Conservation (phyloP, 2,113 vertebrate genomes). For the Ailurus styani region DNA sequence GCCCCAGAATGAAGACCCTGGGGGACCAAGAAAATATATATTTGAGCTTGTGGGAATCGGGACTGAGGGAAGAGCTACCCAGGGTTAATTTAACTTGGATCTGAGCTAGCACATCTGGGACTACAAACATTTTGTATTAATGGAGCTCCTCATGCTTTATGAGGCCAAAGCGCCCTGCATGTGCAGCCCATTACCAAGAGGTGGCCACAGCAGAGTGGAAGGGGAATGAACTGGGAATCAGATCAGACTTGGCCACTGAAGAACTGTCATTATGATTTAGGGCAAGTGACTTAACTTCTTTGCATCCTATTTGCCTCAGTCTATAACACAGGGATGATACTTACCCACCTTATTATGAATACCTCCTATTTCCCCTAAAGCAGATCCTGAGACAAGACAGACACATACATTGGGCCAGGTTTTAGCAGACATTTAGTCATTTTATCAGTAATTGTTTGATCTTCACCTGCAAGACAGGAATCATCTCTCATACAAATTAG, state of each 20-base stretch:
- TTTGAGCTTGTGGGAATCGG: background rate
- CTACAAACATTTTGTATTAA: slow-evolving; percentile 39
- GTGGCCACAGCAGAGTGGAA: rapidly evolving
- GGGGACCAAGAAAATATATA: slow-evolving; percentile 42
- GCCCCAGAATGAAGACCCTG: background rate
- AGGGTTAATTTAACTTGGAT: slow-evolving; percentile 1
- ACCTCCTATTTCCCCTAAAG: background rate
- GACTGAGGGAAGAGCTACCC: background rate
- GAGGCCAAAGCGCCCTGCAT: background rate
- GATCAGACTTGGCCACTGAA: background rate
- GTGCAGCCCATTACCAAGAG: background rate
- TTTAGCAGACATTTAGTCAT: background rate
- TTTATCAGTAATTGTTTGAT: background rate
- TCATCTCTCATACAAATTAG: background rate
- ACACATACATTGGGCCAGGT: background rate
- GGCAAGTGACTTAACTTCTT: background rate
- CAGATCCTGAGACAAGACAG: too few species aligned
- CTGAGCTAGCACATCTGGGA: slow-evolving; percentile 15
- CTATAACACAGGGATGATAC: background rate
- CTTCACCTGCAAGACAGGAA: background rate
- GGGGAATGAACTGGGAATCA: background rate
- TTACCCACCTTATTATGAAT: background rate
- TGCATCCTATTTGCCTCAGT: background rate
- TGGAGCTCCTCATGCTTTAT: background rate
- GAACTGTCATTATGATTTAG: background rate